Conservation (phyloP, 2,888 invertebrate species). For the Chymomyza amoena region DNA sequence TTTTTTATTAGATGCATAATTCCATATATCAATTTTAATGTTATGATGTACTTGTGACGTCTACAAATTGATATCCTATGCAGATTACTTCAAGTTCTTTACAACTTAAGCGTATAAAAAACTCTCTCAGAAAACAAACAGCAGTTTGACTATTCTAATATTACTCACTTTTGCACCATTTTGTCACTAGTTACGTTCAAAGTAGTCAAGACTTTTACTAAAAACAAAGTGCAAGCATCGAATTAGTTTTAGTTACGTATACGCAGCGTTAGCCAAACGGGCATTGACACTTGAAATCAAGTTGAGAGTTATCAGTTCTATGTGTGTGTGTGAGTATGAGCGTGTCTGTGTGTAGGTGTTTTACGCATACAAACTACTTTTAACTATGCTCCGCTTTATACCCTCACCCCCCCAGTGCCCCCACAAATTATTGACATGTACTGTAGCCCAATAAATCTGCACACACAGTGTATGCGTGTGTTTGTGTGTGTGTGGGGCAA, state of each 20-base stretch:
- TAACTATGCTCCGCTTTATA: conserved; percentile 23
- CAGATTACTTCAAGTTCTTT: no score
- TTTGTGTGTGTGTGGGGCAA: conserved; percentile 27
- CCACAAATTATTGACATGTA: conserved; percentile 70
- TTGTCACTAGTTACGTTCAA: no score
- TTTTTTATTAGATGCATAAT: no score
- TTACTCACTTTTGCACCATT: no score
- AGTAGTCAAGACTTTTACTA: no score
- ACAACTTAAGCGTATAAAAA: no score
- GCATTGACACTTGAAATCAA: conserved; percentile 57
- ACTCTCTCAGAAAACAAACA: no score
- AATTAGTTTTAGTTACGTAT: not conserved
- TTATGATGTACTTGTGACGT: no score
- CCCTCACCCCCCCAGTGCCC: conserved; percentile 31
- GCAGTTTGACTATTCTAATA: no score
- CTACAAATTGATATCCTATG: no score
- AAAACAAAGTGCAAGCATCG: no score
- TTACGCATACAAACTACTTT: not conserved
- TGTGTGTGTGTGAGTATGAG: not conserved
- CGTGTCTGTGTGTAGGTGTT: not conserved
- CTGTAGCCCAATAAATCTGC: conserved; percentile 63
- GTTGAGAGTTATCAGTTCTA: conserved; percentile 21
- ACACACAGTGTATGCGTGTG: conserved; percentile 17
- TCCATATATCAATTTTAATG: no score
- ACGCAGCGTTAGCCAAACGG: conserved; percentile 33